Percentiles rank a stretch among this genome's conserved stretches.
Conservation (phyloP, 2,797 vertebrate genomes). For the Myripristis murdjan region DNA sequence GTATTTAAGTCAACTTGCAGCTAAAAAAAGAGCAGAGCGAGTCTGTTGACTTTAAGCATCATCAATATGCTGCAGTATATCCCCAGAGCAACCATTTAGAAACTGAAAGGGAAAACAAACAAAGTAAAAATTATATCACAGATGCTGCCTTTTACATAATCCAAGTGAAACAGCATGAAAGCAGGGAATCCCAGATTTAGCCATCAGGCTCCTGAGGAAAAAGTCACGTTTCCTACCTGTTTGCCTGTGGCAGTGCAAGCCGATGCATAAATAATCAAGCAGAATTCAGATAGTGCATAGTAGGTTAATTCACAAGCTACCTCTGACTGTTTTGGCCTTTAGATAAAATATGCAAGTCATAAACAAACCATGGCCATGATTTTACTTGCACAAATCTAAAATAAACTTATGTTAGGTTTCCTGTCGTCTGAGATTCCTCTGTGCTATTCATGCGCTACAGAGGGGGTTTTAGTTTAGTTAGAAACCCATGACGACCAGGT, state of each 20-base stretch:
- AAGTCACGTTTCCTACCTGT: conserved; percentile 6
- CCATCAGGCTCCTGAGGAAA: background rate
- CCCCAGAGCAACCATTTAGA: background rate
- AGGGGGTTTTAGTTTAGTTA: no score
- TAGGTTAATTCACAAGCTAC: background rate
- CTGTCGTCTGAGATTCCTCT: no score
- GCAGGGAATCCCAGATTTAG: background rate
- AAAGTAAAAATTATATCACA: background rate
- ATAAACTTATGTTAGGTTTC: no score
- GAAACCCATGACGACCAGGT: no score
- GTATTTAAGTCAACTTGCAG: no score
- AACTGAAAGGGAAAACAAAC: background rate
- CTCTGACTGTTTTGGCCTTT: no score
- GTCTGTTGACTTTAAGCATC: background rate
- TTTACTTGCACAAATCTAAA: background rate
- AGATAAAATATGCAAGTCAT: background rate
- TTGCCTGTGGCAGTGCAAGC: conserved; percentile 6
- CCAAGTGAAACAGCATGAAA: conserved; percentile 3
- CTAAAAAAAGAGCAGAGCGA: no score
- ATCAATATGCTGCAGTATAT: background rate
- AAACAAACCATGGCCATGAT: background rate
- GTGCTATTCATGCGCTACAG: no score
- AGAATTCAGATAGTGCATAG: conserved; percentile 10
- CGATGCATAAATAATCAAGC: background rate
- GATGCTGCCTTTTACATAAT: background rate